Conservation (phyloP, 2,797 vertebrate species). For the Columba guinea region DNA sequence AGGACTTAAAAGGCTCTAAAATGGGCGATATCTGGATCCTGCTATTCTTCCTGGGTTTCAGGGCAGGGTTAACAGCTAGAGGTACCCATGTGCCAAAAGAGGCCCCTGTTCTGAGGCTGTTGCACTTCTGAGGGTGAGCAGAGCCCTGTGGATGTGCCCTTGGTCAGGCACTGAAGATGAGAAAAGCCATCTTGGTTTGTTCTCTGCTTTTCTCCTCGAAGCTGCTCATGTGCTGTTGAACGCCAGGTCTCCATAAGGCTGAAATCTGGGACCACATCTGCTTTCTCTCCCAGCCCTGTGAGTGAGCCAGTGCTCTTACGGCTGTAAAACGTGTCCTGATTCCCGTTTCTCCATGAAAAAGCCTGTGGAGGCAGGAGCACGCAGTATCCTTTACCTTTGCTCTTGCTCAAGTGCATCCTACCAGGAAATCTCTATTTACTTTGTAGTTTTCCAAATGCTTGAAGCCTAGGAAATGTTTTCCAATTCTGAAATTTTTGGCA, state of each 20-base stretch:
- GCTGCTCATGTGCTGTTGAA: neutral
- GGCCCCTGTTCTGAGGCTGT: neutral
- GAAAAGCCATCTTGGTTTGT: neutral
- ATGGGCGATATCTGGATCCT: neutral
- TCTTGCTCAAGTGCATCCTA: neutral
- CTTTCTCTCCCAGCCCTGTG: neutral
- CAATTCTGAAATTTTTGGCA: neutral
- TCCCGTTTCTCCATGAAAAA: neutral
- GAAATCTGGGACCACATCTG: neutral
- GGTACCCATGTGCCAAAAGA: neutral
- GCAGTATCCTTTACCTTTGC: neutral
- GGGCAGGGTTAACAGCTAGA: neutral
- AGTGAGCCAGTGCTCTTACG: neutral
- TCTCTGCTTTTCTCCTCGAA: neutral
- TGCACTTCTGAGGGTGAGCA: neutral
- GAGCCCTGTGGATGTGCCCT: neutral
- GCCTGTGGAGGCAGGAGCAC: neutral
- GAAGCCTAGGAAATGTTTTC: neutral
- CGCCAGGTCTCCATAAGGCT: neutral
- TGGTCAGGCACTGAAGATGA: neutral
- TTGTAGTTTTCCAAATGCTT: neutral
- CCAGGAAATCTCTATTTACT: neutral
- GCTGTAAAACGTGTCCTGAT: neutral
- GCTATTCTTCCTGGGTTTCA: neutral
- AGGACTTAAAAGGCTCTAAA: neutral